Base-by-base conservation (phyloP, 2,888 invertebrate species). In the Dicycla oo region DNA sequence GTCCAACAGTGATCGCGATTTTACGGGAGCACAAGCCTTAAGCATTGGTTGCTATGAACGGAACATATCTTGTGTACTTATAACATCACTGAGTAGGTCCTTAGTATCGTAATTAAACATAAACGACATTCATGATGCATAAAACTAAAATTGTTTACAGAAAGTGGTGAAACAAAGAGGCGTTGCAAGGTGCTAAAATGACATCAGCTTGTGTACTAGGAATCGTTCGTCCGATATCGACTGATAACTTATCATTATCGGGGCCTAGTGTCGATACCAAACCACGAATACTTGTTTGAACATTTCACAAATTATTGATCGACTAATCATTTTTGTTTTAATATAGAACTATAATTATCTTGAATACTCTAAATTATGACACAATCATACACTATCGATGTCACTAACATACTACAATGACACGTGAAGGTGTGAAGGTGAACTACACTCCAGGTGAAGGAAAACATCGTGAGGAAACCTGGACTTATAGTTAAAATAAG, bases 181-280 rank as follows among this genome's bases (percentile, higher is more conserved):
- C 84, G 73, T 85, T 71, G 69, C 67, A 75, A 84, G 87, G 86
- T 84, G 82, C 73, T 79, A 68, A 71, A 68, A 83, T 93, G 92
- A 93, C 91, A 92, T 93, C 93, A 93, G 72, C 73, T 75, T 58
- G 26, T 73, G 43, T 91, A 88, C 90, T 82, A 89, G 90, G 90
- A 93, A 92, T 89, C 82, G 76, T 78, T 83, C 88, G 88, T 83
- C 85, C 80, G 91, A 91, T 93, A 92, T 84, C 78, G 80, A 75
- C 69, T 79, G 92, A 92, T 93, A 93, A 66, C 85, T 81, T 91
- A 91, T 91, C 92, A 87, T 38, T 88, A 89, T 91, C 91, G 73
- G 74, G 62, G 80, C 75, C 73, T 75, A 74, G 49, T 63, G n/a
- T 75, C 75, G 83, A 82, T 80, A 82, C 54, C 63, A 34, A 72